Conservation (phyloP, 2,113 vertebrate genomes). For the Athene cunicularia region DNA sequence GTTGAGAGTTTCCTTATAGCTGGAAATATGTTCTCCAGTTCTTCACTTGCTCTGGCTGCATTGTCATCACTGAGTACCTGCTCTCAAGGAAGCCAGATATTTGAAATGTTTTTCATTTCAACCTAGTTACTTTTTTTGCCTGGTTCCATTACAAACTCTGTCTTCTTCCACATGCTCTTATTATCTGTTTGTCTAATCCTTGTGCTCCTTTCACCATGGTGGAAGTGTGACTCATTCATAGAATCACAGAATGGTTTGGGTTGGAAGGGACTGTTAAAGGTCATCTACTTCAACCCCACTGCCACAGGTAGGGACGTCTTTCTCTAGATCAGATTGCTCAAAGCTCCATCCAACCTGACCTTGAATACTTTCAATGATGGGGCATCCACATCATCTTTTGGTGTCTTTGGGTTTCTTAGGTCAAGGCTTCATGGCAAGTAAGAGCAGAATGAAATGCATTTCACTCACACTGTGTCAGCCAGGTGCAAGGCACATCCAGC, state of each 20-base stretch:
- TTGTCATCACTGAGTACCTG: not conserved
- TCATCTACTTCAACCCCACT: not conserved
- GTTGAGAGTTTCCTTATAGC: not conserved
- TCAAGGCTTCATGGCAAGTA: not conserved
- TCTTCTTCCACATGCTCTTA: not conserved
- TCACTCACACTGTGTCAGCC: not conserved
- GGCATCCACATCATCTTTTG: not conserved
- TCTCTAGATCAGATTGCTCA: not conserved
- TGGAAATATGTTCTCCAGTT: not conserved
- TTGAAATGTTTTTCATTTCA: not conserved
- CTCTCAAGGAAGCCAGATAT: not conserved
- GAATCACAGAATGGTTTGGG: not conserved
- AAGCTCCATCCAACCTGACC: not conserved
- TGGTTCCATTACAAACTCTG: not conserved
- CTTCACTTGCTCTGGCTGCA: not conserved
- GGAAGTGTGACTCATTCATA: not conserved
- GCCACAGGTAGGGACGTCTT: not conserved
- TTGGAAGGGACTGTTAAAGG: not conserved
- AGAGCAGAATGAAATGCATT: not conserved
- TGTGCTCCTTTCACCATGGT: rapidly evolving
- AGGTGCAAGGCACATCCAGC: not conserved
- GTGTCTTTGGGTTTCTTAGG: not conserved
- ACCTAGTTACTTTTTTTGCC: not conserved
- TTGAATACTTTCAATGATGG: not conserved
- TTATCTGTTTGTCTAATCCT: not conserved